Conservation (phyloP, 2,113 vertebrate species). For the Bothrops jararaca region DNA sequence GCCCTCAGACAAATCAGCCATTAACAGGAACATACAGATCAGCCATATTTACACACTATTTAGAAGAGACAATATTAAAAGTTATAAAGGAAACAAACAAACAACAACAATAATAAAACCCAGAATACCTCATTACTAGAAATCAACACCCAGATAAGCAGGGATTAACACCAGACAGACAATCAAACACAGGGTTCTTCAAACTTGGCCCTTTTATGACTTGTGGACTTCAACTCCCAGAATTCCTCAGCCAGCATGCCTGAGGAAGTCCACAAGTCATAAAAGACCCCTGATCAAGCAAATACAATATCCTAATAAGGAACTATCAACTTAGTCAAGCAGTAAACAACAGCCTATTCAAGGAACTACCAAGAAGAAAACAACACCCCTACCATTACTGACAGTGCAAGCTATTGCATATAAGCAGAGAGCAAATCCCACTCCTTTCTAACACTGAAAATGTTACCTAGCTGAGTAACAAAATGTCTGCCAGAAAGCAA, state of each 20-base stretch:
- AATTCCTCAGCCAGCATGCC: no score
- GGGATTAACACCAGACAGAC: neutral
- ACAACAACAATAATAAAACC: neutral
- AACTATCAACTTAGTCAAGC: neutral
- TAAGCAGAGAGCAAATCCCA: neutral
- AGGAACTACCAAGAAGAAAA: neutral
- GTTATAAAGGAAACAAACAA: neutral
- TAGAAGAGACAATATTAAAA: neutral
- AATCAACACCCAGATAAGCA: neutral
- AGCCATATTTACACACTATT: neutral
- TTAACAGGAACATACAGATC: neutral
- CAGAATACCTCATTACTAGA: neutral
- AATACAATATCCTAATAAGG: neutral
- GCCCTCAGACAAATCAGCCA: neutral
- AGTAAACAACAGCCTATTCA: neutral
- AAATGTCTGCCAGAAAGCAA: neutral
- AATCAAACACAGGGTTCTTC: no score
- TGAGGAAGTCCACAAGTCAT: no score
- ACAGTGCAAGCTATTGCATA: neutral
- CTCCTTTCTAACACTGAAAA: neutral
- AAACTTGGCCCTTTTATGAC: no score
- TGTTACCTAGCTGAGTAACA: neutral
- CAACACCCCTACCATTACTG: neutral
- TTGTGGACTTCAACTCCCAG: no score
- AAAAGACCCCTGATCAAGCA: neutral